Conservation (phyloP, 2,113 vertebrate genomes). For the Leptobrachium ailaonicum region DNA sequence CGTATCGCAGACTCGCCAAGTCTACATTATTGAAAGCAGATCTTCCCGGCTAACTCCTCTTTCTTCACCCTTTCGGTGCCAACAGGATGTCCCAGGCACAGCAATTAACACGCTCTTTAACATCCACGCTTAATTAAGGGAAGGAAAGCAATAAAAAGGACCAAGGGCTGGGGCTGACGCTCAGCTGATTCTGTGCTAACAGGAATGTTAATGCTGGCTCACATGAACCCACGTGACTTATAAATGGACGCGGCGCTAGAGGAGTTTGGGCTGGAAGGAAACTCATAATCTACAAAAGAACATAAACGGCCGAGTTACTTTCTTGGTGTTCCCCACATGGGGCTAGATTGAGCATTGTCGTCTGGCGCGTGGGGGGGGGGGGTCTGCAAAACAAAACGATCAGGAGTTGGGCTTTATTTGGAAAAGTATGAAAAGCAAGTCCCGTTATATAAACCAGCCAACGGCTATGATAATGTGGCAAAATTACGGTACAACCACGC, state of each 20-base stretch:
- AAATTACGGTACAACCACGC: too few relatives aligned
- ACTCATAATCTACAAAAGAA: too few relatives aligned
- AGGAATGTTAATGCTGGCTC: constrained; percentile 1
- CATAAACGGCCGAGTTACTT: too few relatives aligned
- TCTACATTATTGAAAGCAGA: constrained; percentile 52
- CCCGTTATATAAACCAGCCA: too few relatives aligned
- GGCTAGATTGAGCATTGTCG: too few relatives aligned
- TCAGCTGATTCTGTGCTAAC: constrained; percentile 54
- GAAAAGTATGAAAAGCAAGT: too few relatives aligned
- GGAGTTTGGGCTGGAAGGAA: not conserved
- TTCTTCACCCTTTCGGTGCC: constrained; percentile 18
- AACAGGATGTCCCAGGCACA: constrained; percentile 12
- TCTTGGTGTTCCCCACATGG: too few relatives aligned
- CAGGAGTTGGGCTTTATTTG: too few relatives aligned
- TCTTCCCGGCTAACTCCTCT: constrained; percentile 49
- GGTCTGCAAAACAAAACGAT: too few relatives aligned
- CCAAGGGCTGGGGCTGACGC: constrained; percentile 53
- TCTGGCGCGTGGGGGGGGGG: too few relatives aligned
- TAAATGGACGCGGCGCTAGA: not conserved
- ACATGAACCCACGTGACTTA: not conserved
- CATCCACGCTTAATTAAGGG: constrained; percentile 51
- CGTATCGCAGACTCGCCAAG: constrained; percentile 35
- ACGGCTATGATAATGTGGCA: too few relatives aligned
- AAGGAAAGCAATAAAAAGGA: not conserved
- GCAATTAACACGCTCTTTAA: constrained; percentile 32